Conservation (phyloP, 2,888 invertebrate genomes). For the Morpho deidamia region DNA sequence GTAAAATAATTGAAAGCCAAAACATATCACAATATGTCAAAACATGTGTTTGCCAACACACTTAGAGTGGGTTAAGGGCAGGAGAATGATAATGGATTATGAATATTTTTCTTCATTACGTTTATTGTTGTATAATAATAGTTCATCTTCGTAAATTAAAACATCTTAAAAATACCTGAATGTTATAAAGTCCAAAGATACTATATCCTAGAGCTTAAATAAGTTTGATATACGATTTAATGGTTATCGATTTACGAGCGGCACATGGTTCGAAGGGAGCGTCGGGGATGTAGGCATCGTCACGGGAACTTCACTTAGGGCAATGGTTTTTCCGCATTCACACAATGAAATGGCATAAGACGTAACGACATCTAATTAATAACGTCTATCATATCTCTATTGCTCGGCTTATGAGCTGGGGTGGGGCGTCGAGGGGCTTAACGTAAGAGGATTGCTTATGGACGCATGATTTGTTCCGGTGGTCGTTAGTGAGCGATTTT, state of each 20-base stretch:
- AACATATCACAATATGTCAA: too few relatives aligned
- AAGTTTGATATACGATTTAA: slow-evolving; percentile 7
- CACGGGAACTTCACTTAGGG: slow-evolving; percentile 43
- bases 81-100: too few relatives aligned
- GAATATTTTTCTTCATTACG: too few relatives aligned
- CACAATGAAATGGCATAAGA: slow-evolving; percentile 72
- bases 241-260: slow-evolving; percentile 20
- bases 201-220: too few relatives aligned
- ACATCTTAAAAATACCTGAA: too few relatives aligned
- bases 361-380: slow-evolving; percentile 76
- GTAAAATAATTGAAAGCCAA: too few relatives aligned
- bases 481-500: slow-evolving; percentile 57
- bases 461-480: slow-evolving; percentile 66
- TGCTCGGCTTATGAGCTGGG: slow-evolving; percentile 55
- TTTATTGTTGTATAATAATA: too few relatives aligned
- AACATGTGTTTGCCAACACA: too few relatives aligned
- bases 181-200: too few relatives aligned
- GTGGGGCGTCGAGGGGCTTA: slow-evolving; percentile 45
- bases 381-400: slow-evolving; percentile 76
- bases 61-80: too few relatives aligned
- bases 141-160: too few relatives aligned
- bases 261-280: slow-evolving; percentile 15
- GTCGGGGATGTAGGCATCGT: slow-evolving; percentile 27
- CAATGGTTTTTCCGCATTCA: slow-evolving; percentile 54
- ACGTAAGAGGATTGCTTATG: slow-evolving; percentile 69